These are phyloP conservation scores for Clinocottus analis DNA, from an alignment of 2,113 vertebrate species.

Conservation along the genomic window DNA sequence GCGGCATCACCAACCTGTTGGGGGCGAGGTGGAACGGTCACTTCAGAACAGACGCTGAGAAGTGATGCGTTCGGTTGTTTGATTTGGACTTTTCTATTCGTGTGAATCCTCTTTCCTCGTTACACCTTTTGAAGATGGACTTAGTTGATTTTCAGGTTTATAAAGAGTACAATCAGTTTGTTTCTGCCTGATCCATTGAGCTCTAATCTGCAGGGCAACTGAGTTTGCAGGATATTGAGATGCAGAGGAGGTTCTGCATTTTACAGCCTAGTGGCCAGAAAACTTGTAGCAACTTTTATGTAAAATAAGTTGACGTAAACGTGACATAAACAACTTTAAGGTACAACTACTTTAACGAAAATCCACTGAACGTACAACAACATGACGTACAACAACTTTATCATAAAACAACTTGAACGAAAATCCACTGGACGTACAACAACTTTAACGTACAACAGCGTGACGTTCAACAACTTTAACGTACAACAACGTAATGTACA, in stretches of 20 bases:
- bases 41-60: not conserved
- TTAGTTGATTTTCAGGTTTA: not conserved
- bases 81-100: not conserved
- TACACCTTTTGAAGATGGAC: not conserved
- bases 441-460: too few species aligned
- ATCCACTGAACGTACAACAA: too few species aligned
- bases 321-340: too few species aligned
- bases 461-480: too few species aligned
- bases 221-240: not conserved
- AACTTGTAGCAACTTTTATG: not conserved
- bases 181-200: not conserved
- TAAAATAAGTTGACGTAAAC: too few species aligned
- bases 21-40: constrained; percentile 5
- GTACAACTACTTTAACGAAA: too few species aligned
- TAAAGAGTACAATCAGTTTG: not conserved
- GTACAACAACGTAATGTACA: too few species aligned
- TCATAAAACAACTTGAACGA: too few species aligned
- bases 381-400: too few species aligned
- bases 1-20: constrained; percentile 92
- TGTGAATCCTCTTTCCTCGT: not conserved
- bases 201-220: not conserved
- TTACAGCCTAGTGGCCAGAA: too few species aligned
- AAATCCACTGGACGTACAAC: too few species aligned
- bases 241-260: not conserved
- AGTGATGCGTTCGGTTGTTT: not conserved